These are phyloP conservation scores for Popillia japonica DNA, from an alignment of 1,140 invertebrate genomes.

Conservation along the genomic window DNA sequence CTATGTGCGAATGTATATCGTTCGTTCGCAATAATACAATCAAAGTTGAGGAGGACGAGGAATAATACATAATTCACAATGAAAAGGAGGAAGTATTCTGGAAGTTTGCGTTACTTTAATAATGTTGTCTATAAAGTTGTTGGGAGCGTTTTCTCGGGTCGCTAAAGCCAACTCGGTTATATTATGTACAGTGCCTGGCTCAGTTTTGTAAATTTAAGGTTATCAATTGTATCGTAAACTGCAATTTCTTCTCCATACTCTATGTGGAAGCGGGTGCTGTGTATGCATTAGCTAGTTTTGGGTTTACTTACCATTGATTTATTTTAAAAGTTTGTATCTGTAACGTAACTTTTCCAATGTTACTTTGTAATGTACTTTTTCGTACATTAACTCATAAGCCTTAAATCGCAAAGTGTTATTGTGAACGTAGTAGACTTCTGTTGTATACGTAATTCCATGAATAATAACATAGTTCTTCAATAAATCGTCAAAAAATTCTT, in stretches of 20 bases:
- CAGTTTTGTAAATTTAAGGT: neutral
- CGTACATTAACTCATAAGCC: neutral
- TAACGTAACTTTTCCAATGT: neutral
- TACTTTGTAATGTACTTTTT: too few relatives aligned
- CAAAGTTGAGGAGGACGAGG: neutral
- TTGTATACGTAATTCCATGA: too few relatives aligned
- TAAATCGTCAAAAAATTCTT: too few relatives aligned
- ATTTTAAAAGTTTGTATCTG: neutral
- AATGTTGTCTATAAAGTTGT: neutral
- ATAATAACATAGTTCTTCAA: too few relatives aligned
- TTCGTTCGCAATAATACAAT: conserved; percentile 5
- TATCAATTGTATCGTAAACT: conserved; percentile 5
- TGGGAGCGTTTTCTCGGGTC: neutral
- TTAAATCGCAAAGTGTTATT: too few relatives aligned
- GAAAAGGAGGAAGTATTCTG: neutral
- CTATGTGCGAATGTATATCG: neutral
- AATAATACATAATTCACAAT: conserved; percentile 12
- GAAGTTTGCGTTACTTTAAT: neutral
- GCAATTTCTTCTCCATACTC: neutral
- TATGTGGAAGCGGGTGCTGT: neutral
- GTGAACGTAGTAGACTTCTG: too few relatives aligned
- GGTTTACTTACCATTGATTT: neutral
- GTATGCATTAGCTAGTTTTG: neutral
- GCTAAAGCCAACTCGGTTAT: neutral
- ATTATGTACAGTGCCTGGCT: neutral